Percentiles rank a stretch among this genome's conserved stretches.
These are phyloP conservation scores for Acrobasis consociella DNA, from an alignment of 2,888 invertebrate species.

Conservation along the genomic window DNA sequence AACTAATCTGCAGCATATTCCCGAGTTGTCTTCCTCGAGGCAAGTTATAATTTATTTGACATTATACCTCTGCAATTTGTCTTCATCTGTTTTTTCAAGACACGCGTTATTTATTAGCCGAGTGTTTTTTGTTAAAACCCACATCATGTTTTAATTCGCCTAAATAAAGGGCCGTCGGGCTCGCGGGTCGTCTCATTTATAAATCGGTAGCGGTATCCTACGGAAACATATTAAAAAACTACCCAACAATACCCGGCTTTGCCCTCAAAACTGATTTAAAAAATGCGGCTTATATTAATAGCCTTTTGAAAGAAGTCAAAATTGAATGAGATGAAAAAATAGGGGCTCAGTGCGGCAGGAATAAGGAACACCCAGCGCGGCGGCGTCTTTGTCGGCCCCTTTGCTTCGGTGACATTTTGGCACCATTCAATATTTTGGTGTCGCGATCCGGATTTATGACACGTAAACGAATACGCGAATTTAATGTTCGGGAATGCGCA, in stretches of 20 bases:
- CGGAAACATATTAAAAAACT: constrained; percentile 81
- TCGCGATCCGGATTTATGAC: constrained; percentile 79
- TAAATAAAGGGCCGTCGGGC: constrained; percentile 69
- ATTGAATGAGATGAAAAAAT: constrained; percentile 82
- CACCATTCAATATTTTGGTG: constrained; percentile 82
- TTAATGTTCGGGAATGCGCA: constrained; percentile 43
- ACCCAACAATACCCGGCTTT: constrained; percentile 74
- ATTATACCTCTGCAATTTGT: constrained; percentile 70
- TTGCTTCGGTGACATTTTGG: constrained; percentile 81
- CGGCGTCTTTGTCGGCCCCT: constrained; percentile 77
- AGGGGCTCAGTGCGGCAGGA: constrained; percentile 70
- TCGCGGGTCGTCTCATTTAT: constrained; percentile 70
- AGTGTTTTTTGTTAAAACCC: constrained; percentile 70
- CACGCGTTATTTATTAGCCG: constrained; percentile 74
- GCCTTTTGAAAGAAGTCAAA: constrained; percentile 82
- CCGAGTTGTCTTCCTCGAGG: constrained; percentile 35
- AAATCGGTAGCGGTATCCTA: constrained; percentile 81
- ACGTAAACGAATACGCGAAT: constrained; percentile 65
- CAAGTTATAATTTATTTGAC: constrained; percentile 59
- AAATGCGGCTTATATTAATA: constrained; percentile 82
- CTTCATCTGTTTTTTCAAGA: constrained; percentile 71
- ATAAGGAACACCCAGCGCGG: constrained; percentile 79
- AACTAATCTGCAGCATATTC: constrained; percentile 29
- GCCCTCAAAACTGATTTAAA: constrained; percentile 75
- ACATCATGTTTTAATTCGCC: constrained; percentile 77